Evolutionary conservation across 1,140 invertebrate genomes (phyloP), one percentile per base, ranked within the genome.

Genomic region (Chironomus tepperi): DNA sequence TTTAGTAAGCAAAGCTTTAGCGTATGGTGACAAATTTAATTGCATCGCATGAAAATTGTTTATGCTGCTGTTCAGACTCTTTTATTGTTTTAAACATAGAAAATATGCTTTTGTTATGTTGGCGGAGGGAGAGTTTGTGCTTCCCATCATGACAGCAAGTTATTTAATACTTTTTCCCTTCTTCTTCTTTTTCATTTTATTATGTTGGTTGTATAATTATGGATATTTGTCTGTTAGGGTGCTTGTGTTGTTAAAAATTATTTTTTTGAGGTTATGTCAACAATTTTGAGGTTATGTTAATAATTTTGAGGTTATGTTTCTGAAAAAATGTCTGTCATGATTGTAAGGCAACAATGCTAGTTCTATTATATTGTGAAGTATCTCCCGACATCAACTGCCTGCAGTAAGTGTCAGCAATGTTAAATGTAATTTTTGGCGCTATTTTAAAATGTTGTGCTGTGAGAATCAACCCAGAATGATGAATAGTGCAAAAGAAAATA

Each of bases 11-110:
- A 57, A 57, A 57, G 12, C 47, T 57, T 47, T 47, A 12, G 47
- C n/a, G 12, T 57, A 57, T 57, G 47, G 47, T 57, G 47, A 57
- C 47, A 57, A 57, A 57, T 57, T 57, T 57, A 57, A 57, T 57
- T 57, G 47, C 47, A 57, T 57, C 12, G 47, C n/a, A 12, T 57
- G 47, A 57, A 57, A 57, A 57, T 57, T 57, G 47, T 57, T 57
- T 57, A 57, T 57, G 47, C n/a, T 57, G 47, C 47, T 57, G 47
- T 57, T n/a, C 47, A 57, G 47, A 57, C 47, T 12, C 12, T 57
- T 57, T 57, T 57, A 57, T 57, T 57, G 12, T 57, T 57, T 57
- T 57, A n/a, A n/a, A n/a, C n/a, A n/a, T 57, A 57, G 47, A 57
- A 34, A 34, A 57, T 57, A 57, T 57, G 47, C n/a, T 57, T n/a